A percentile compares a stretch with the other conserved stretches of the same genome.
phyloP scores from a whole-genome alignment of 2,113 vertebrate species.

The Scalopus aquaticus region DNA sequence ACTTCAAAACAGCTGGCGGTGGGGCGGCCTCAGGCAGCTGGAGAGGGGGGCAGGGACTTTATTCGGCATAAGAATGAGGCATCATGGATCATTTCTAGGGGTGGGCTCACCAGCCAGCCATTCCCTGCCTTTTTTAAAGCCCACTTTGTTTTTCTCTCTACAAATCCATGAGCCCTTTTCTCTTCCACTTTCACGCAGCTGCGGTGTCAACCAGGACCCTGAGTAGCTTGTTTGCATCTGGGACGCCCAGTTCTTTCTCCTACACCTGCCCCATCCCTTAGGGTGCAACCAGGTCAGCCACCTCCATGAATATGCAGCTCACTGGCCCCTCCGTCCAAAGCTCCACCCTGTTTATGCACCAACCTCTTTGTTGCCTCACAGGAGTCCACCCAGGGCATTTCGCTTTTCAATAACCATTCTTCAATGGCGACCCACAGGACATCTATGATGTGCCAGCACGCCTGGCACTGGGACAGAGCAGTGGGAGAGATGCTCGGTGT shows the following conservation, averaged over 20 bases:
- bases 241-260: not conserved
- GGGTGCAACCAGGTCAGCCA: not conserved
- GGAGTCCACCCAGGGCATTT: too few relatives aligned
- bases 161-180: not conserved
- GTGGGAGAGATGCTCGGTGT: accelerated
- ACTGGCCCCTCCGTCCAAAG: not conserved
- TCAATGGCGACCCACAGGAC: accelerated
- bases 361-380: accelerated
- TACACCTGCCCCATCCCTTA: not conserved
- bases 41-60: too few relatives aligned
- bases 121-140: not conserved
- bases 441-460: too few relatives aligned
- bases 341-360: accelerated
- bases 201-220: accelerated
- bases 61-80: too few relatives aligned
- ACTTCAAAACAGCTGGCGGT: too few relatives aligned
- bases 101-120: not conserved
- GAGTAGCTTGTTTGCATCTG: not conserved
- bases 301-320: too few relatives aligned
- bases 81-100: too few relatives aligned
- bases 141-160: too few relatives aligned
- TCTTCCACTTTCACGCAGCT: not conserved
- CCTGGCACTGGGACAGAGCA: accelerated
- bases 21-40: too few relatives aligned
- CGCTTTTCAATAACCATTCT: not conserved